Evolutionary conservation across 2,113 vertebrate genomes (phyloP).

Genomic region (Neolamprologus toae): DNA sequence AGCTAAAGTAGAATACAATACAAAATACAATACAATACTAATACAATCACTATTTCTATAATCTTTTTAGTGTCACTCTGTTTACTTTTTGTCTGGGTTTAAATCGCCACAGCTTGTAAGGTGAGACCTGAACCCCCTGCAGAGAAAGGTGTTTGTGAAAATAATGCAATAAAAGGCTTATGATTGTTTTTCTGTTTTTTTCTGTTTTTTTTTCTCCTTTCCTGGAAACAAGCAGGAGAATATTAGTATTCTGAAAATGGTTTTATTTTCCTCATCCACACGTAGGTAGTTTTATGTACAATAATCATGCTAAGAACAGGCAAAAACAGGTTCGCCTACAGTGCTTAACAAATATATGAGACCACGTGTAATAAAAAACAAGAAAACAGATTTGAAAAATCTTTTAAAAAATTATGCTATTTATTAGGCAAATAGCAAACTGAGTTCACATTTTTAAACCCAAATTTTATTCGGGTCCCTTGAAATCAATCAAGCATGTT

Average conservation of each 20-base stretch:
- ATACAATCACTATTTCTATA: not conserved
- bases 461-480: not conserved
- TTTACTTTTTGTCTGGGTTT: not conserved
- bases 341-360: not conserved
- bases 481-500: not conserved
- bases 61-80: not conserved
- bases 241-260: not conserved
- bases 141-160: not conserved
- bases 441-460: not conserved
- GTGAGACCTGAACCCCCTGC: not conserved
- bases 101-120: not conserved
- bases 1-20: not conserved
- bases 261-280: not conserved
- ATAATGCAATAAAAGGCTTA: not conserved
- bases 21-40: not conserved
- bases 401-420: rapidly evolving
- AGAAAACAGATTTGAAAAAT: not conserved
- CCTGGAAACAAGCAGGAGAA: not conserved
- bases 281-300: not conserved
- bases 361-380: not conserved
- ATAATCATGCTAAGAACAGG: not conserved
- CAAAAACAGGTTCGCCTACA: rapidly evolving
- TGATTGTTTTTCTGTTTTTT: not conserved
- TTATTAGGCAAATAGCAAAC: not conserved
- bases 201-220: not conserved